Conservation (phyloP, 2,797 vertebrate genomes). For the Sitta carolinensis region DNA sequence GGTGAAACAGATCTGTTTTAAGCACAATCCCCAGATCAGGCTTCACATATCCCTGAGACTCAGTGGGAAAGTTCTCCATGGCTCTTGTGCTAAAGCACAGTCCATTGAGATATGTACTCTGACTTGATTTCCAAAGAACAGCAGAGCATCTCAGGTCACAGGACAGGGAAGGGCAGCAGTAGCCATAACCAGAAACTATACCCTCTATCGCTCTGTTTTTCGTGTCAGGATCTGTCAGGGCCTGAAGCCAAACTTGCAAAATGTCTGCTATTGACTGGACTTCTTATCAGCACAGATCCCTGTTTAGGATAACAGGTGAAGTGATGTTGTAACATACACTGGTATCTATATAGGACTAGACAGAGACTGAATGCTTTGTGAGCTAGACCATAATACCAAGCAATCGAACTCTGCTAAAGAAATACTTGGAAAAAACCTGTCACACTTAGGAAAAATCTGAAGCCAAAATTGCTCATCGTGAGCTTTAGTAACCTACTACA, state of each 20-base stretch:
- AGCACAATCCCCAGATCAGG: neutral
- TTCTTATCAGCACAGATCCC: neutral
- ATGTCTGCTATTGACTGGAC: neutral
- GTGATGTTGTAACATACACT: neutral
- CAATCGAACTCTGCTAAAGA: neutral
- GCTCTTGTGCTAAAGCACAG: neutral
- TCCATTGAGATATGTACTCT: neutral
- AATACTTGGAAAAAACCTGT: neutral
- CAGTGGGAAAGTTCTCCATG: neutral
- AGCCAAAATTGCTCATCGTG: neutral
- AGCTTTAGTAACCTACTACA: constrained; percentile 32
- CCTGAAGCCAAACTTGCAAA: neutral
- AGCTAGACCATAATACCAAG: neutral
- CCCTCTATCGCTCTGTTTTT: neutral
- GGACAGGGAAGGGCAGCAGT: neutral
- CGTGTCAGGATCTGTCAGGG: neutral
- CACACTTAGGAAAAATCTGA: neutral
- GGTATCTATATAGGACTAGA: neutral
- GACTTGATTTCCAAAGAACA: neutral
- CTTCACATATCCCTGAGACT: neutral
- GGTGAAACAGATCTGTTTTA: neutral
- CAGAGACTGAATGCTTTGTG: neutral
- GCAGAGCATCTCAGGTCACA: neutral
- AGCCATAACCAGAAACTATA: neutral
- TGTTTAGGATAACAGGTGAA: neutral